Conservation (phyloP, 92 coral and sea anemone genomes). For the Epizoanthus stellaris region DNA sequence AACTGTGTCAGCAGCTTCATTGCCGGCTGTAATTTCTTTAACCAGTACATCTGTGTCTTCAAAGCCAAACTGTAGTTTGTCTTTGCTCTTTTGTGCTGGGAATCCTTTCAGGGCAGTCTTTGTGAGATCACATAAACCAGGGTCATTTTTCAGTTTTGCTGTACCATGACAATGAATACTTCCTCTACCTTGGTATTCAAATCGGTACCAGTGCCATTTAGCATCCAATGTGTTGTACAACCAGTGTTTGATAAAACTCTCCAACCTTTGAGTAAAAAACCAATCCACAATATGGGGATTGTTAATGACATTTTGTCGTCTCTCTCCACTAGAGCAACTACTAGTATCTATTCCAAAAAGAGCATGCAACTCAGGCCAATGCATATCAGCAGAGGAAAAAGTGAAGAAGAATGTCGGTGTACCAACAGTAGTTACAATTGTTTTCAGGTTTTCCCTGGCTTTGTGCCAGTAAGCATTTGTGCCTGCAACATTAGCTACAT, state of each 20-base stretch:
- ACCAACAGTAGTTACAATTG: constrained; percentile 55
- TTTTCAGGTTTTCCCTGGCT: not conserved
- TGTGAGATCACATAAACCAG: constrained; percentile 46
- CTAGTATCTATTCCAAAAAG: not conserved
- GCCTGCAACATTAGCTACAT: constrained; percentile 53
- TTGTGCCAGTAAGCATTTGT: constrained; percentile 63
- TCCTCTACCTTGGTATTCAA: too few relatives aligned
- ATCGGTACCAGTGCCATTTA: too few relatives aligned
- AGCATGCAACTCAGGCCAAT: too few relatives aligned
- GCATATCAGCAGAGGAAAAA: not conserved
- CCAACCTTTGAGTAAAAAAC: constrained; percentile 78
- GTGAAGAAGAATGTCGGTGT: constrained; percentile 59
- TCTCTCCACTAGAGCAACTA: constrained; percentile 46
- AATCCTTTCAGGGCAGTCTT: constrained; percentile 76
- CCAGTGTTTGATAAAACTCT: constrained; percentile 79
- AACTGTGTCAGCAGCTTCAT: constrained; percentile 63
- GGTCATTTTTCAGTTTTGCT: too few relatives aligned
- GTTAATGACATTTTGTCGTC: constrained; percentile 55
- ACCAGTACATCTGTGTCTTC: constrained; percentile 56
- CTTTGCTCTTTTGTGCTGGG: constrained; percentile 75
- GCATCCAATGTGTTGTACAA: constrained; percentile 24
- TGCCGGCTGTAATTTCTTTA: constrained; percentile 68
- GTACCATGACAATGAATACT: too few relatives aligned
- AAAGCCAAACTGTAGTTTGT: constrained; percentile 58
- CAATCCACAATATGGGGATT: too few relatives aligned